These are phyloP conservation scores for Leptopilina myrica DNA, from an alignment of 2,888 invertebrate species.

Conservation along the genomic window DNA sequence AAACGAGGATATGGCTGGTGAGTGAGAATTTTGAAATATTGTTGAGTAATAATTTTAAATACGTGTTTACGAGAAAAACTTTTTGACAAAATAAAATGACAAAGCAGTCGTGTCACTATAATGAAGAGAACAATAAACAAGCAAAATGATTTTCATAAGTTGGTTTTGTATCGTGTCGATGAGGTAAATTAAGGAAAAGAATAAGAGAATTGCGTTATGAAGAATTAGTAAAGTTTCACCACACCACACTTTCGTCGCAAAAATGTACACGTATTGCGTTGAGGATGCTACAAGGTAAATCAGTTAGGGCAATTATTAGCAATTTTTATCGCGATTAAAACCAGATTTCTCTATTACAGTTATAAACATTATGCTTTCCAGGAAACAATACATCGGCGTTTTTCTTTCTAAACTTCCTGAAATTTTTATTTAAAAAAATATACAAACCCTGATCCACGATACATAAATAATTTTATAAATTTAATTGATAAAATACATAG, in stretches of 20 bases:
- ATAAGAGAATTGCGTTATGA: constrained; percentile 58
- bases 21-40: neutral
- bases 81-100: neutral
- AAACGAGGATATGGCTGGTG: neutral
- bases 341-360: constrained; percentile 26
- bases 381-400: neutral
- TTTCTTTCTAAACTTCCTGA: neutral
- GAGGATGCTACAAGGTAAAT: constrained; percentile 28
- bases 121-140: neutral
- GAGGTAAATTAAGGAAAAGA: constrained; percentile 48
- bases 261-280: constrained; percentile 6
- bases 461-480: too few relatives aligned
- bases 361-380: constrained; percentile 6
- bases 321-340: constrained; percentile 23
- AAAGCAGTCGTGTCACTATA: neutral
- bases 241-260: constrained; percentile 11
- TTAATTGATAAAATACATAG: too few relatives aligned
- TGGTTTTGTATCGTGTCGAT: constrained; percentile 46
- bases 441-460: too few relatives aligned
- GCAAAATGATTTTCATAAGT: neutral
- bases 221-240: constrained; percentile 53
- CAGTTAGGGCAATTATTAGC: constrained; percentile 28
- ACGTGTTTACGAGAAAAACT: neutral
- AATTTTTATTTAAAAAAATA: neutral
- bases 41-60: neutral